Conservation (phyloP, 2,113 vertebrate species). For the Glaucidium brasilianum region DNA sequence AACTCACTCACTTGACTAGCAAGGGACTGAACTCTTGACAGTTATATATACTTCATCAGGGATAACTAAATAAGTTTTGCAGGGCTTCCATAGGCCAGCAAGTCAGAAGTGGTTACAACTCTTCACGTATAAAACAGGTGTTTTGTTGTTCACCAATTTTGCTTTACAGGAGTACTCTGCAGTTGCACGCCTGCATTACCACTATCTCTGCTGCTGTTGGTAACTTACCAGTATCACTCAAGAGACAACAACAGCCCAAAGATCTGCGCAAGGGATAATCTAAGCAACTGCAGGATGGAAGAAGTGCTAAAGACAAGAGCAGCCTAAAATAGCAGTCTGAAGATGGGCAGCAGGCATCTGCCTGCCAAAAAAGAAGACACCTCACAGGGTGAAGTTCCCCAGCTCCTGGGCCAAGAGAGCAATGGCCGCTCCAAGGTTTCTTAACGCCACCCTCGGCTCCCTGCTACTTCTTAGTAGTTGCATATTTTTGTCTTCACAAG, state of each 20-base stretch:
- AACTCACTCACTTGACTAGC: background rate
- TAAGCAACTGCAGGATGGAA: background rate
- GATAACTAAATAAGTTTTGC: background rate
- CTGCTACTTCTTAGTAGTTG: background rate
- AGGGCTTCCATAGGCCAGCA: rapidly evolving
- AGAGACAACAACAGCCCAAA: background rate
- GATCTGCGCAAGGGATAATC: background rate
- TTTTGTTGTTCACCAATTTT: background rate
- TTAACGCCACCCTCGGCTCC: background rate
- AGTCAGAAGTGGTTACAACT: background rate
- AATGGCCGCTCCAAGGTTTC: background rate
- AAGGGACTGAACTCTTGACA: background rate
- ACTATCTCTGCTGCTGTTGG: background rate
- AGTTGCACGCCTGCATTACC: background rate
- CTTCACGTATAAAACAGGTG: rapidly evolving
- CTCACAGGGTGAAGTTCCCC: background rate
- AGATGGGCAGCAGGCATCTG: slow-evolving; percentile 29
- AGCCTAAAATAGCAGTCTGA: slow-evolving; percentile 40
- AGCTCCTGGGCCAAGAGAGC: background rate
- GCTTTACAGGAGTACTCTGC: background rate
- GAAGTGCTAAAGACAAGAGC: slow-evolving; percentile 35
- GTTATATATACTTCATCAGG: background rate
- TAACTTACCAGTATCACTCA: background rate
- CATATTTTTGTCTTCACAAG: background rate
- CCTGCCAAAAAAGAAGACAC: slow-evolving; percentile 8